Conservation (phyloP, 53 echinoderm and acorn worm genomes). For the Antedon mediterranea region DNA sequence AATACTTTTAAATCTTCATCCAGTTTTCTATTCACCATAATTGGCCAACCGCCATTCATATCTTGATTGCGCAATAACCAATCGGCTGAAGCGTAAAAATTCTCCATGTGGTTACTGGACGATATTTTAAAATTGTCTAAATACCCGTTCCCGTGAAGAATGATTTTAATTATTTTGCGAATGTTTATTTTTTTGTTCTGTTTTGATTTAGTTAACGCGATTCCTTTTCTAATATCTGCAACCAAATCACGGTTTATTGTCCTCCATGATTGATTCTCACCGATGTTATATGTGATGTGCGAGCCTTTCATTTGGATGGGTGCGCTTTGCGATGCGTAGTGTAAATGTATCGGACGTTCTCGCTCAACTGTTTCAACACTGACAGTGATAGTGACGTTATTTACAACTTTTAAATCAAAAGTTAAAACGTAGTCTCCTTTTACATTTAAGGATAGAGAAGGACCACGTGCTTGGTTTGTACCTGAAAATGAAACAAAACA, state of each 20-base stretch:
- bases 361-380: conserved; percentile 50
- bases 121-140: conserved; percentile 74
- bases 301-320: conserved; percentile 14
- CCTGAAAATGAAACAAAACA: conserved; percentile 1
- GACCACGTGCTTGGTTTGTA: conserved; percentile 20
- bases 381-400: conserved; percentile 58
- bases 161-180: conserved; percentile 51
- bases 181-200: background rate
- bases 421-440: conserved; percentile 52
- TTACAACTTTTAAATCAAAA: conserved; percentile 58
- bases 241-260: conserved; percentile 61
- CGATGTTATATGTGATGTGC: conserved; percentile 63
- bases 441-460: conserved; percentile 29
- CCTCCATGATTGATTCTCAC: conserved; percentile 51
- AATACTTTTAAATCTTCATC: conserved; percentile 49
- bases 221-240: conserved; percentile 33
- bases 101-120: conserved; percentile 58
- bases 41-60: conserved; percentile 79
- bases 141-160: conserved; percentile 59
- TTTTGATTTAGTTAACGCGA: conserved; percentile 26
- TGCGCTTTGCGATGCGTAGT: background rate
- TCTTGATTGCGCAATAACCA: conserved; percentile 88
- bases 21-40: conserved; percentile 60
- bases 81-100: conserved; percentile 84
- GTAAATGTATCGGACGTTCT: conserved; percentile 33